Base-by-base conservation (phyloP, 2,797 vertebrate species). In the Enteromius radiatus region DNA sequence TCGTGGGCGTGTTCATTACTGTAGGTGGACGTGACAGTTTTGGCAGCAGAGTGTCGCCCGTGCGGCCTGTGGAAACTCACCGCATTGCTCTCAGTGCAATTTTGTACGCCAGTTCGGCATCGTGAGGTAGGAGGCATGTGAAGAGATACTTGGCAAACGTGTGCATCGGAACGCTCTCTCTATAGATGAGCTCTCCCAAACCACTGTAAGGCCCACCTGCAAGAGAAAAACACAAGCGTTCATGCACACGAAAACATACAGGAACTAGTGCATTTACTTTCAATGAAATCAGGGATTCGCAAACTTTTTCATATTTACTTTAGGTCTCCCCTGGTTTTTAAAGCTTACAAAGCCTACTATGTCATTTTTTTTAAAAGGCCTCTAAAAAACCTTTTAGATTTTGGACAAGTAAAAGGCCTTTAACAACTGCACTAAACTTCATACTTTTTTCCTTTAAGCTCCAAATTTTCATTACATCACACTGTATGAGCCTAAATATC, bases 71-170 rank as follows among this genome's bases (percentile, higher is more conserved):
- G 19, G n/a, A 70, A 87, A 96, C 97, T 0, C 93, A 99, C 98
- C 98, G 96, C 98, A 99, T 99, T 90, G 98, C 97, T 94, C 97
- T 96, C 95, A 99, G 96, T 96, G 97, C 97, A 96, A 96, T 96
- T 94, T 95, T 97, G 94, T 99, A 99, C 91, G 97, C 97, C 95
- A 99, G 90, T 89, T 99, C 97, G 92, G 96, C 96, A 94, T 99
- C 97, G 43, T 99, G 98, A 98, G 97, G 97, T 98, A 99, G 97
- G 95, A 99, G 96, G 89, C 94, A 97, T 91, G 97, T 96, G 95
- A 99, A 99, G 59, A 99, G 97, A 95, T 97, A 98, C 96, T 98
- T 98, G 96, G 97, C 97, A 94, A 97, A 99, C 14, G 97, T 98
- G 95, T 99, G 98, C 98, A 99, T 99, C 91, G 98, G 97, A 94